Evolutionary conservation across 2,888 invertebrate genomes (phyloP), one percentile per base, ranked within the genome.

Genomic region (Caenorhabditis wallacei): DNA sequence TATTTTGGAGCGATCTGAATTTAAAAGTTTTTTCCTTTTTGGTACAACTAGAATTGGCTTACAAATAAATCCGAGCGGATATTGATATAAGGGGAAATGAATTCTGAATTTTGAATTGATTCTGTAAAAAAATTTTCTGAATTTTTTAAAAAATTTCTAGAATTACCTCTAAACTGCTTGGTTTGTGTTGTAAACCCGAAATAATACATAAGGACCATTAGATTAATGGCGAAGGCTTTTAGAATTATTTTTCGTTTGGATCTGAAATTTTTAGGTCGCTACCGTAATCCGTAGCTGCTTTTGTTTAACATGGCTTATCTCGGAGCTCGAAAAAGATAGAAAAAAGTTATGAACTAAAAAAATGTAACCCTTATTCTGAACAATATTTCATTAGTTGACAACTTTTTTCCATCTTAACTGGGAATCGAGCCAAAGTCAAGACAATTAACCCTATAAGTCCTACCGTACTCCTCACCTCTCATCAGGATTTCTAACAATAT

Each of bases 1-100:
- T 76, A 76, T 61, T 76, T 76, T 1, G 76, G 76, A 57, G 76
- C 53, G 51, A 76, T 68, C 76, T 75, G 75, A 51, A 40, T 8
- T 40, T 8, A 40, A 13, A 35, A 7, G 35, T 13, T 11, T 43
- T 16, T 43, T n/a, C n/a, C n/a, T n/a, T n/a, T n/a, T n/a, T n/a
- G n/a, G n/a, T n/a, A n/a, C n/a, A 30, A 30, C 3, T 5, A 30
- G 30, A 30, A 8, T 30, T 3, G 8, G 3, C 75, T 51, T 16
- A 75, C 75, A 53, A 75, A 75, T 16, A 79, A 18, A 64, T 79
- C 78, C 0, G 78, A 63, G 54, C 69, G 22, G 20, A 79, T 79
- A 18, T 79, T 79, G 37, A 70, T 51, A 56, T 56, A 79, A 2
- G 78, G 78, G 8, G 56, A 54, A 10, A 79, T 70, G n/a, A 79